Evolutionary conservation across 2,797 vertebrate genomes (phyloP), one percentile per base, ranked within the genome.

Genomic region (Vultur gryphus): DNA sequence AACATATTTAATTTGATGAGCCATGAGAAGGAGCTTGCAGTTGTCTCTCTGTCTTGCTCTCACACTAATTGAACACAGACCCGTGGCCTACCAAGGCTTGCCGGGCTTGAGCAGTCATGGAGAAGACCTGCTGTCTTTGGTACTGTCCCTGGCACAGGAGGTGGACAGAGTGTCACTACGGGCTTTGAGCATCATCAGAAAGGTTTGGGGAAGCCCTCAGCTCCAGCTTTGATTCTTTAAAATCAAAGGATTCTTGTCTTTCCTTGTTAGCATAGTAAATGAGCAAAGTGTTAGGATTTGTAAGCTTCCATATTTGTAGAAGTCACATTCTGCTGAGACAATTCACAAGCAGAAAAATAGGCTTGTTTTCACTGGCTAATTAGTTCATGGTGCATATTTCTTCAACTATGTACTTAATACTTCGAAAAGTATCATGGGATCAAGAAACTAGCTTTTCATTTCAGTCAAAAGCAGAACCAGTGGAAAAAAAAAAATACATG

Each of bases 1-100:
- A 97, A 92, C 69, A 86, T 89, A 33, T 78, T 94, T 75, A 76
- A 58, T 61, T 89, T 91, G 92, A 96, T 11, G 84, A 96, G 92
- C 46, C 94, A 91, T 0, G 10, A 83, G 94, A 21, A 78, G 33
- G 83, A 91, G 46, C 87, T 83, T 33, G 16, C 46, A 81, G 46
- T 92, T 92, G 87, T 89, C 37, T 83, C 57, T 86, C 64, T 58
- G 64, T 65, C 54, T 95, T 73, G 77, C 87, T 90, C 43, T 49
- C 77, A 29, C 75, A 33, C 75, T 95, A 91, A 94, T 89, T 91
- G 88, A 93, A 84, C 33, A 29, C 96, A 97, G 95, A 13, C 58
- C 29, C 1, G 1, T 44, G 41, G 35, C 28, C 71, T 61, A 7
- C 25, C 31, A 16, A 29, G 41, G 5, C 67, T 77, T 4, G 4